These are phyloP conservation scores for Enteromius fasciolatus DNA, from an alignment of 2,797 vertebrate species.

Conservation along the genomic window DNA sequence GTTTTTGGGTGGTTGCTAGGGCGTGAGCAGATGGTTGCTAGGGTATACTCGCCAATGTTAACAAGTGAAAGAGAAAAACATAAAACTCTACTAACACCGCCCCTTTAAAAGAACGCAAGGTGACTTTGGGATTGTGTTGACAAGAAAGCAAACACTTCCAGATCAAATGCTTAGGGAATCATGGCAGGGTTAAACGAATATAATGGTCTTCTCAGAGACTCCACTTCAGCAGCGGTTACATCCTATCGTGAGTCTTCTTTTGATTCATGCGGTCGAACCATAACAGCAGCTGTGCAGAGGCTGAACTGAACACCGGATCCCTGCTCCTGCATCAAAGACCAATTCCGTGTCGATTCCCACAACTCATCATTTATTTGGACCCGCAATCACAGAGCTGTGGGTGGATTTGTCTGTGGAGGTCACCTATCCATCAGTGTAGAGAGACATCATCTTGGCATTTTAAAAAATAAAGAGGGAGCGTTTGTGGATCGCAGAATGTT, in stretches of 20 bases:
- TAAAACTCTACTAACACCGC: neutral
- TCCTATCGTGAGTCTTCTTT: constrained; percentile 15
- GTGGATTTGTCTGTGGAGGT: constrained; percentile 30
- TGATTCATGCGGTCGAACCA: constrained; percentile 19
- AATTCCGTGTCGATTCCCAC: constrained; percentile 38
- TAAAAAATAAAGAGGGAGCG: constrained; percentile 15
- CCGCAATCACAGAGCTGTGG: neutral
- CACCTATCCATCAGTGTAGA: constrained; percentile 34
- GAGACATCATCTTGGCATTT: constrained; percentile 1
- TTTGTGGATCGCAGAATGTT: neutral
- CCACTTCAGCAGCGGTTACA: constrained; percentile 3
- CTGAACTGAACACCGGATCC: constrained; percentile 41
- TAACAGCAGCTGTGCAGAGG: constrained; percentile 63
- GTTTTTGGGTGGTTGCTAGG: neutral
- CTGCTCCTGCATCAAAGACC: constrained; percentile 25
- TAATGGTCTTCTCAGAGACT: constrained; percentile 11
- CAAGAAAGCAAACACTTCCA: constrained; percentile 10
- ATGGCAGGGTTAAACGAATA: neutral
- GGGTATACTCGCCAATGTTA: neutral
- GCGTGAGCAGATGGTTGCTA: neutral
- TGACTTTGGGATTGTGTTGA: constrained; percentile 13
- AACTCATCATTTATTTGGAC: constrained; percentile 51
- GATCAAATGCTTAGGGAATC: constrained; percentile 35
- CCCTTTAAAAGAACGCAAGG: neutral
- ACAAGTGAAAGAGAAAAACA: neutral